phyloP scores from a whole-genome alignment of 30 jellyfish, hydroid and myxozoan genomes.

The Catostylus mosaicus region DNA sequence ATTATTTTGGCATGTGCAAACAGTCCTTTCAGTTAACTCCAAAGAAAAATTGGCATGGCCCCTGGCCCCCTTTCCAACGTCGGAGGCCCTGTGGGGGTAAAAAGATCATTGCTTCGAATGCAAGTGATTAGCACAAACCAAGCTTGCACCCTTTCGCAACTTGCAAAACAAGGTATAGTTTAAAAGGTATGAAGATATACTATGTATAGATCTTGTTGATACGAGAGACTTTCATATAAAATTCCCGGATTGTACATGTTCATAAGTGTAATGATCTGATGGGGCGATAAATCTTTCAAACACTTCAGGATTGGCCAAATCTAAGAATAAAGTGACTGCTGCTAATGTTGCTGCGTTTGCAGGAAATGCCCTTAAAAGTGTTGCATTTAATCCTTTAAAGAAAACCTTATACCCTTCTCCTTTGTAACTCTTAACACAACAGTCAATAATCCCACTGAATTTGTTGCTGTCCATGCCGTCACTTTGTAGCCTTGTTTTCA shows the following conservation, averaged over 20 bases:
- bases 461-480: constrained; percentile 72
- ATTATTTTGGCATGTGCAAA: too few species aligned
- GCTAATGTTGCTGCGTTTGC: constrained; percentile 87
- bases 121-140: too few species aligned
- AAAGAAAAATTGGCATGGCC: too few species aligned
- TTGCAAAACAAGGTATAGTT: too few species aligned
- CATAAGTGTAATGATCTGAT: constrained; percentile 48
- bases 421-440: constrained; percentile 42
- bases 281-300: constrained; percentile 32
- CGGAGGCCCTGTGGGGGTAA: too few species aligned
- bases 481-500: constrained; percentile 84
- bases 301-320: constrained; percentile 44
- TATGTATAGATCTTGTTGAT: too few species aligned
- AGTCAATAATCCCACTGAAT: constrained; percentile 57
- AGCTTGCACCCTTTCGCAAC: too few species aligned
- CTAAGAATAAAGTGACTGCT: constrained; percentile 73
- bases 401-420: constrained; percentile 76
- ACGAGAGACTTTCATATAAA: background rate
- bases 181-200: too few species aligned
- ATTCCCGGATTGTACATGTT: constrained; percentile 52
- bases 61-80: too few species aligned
- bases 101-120: too few species aligned
- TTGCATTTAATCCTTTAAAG: constrained; percentile 77
- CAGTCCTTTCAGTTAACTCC: too few species aligned
- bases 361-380: constrained; percentile 90